Base-by-base conservation (phyloP, 2,113 vertebrate species). In the Ciconia maguari region DNA sequence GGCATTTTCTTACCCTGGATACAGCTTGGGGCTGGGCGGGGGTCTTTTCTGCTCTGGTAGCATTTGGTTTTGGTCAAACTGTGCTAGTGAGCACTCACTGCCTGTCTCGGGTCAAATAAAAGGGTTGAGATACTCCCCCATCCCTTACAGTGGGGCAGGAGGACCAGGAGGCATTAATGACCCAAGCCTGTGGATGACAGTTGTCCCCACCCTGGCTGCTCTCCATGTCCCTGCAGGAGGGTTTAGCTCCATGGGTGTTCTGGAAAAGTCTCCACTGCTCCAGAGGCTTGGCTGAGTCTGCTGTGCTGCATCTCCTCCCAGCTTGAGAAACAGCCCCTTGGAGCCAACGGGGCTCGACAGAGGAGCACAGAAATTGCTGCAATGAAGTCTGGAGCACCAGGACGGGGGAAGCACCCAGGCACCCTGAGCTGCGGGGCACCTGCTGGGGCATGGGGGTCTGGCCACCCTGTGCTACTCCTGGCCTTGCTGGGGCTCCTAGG, bases 391-490 rank as follows among this genome's bases (percentile, higher is more conserved):
- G 88, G 9, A 81, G 89, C 57, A 4, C 7, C 60, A 2, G 55
- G 8, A 10, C 1, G 1, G 55, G 54, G 44, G 55, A 71, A 13
- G 54, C 54, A 14, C 14, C 57, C 16, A 0, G 26, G 13, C 1
- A 24, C 46, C 42, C 52, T 6, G 29, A 25, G 48, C 64, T 36
- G 41, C 0, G 2, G 55, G 74, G 9, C 9, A 11, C 11, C 25
- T 0, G 0, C 66, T 2, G 1, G 22, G 46, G 7, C 38, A 14
- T 1, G 5, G 66, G n/a, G 27, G 1, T 29, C 55, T 7, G 51
- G 1, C 3, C 30, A 1, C 15, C 4, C 24, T 0, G 0, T 0
- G 0, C 52, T 96, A 83, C 74, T 94, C n/a, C 93, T 95, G 94
- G 82, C 57, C 70, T 1, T 91, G 87, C 84, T 95, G 84, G 78